Evolutionary conservation across 2,888 invertebrate species (phyloP), one percentile per base, ranked within the genome.

Genomic region (Plagodis pulveraria): DNA sequence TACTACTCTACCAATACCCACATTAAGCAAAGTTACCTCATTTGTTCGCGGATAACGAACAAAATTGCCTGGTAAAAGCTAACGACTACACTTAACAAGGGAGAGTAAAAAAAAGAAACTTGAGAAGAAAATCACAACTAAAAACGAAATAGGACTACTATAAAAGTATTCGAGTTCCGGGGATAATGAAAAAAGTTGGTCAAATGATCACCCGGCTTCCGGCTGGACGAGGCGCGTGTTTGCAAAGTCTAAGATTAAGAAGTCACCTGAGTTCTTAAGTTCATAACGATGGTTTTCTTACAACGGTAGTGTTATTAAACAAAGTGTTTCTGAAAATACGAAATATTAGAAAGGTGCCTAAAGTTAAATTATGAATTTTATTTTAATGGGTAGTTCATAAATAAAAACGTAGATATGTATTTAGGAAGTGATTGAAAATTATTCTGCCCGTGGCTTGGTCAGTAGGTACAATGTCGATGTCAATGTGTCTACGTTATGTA

Each of bases 181-280:
- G 84, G 88, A 87, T 89, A 89, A 89, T 89, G 87, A 89, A 89
- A 89, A 89, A 89, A 89, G 86, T 89, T 89, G 80, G 78, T 83
- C 80, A 85, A 87, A 88, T 87, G 87, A 89, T 87, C 84, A 79
- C 82, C 77, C 77, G 77, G 76, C 76, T 77, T 80, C 78, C 80
- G 78, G 76, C 69, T 72, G 74, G 70, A 73, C 72, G 57, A 42
- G 56, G 69, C 0, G 80, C 76, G 72, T 45, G 49, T 45, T 22
- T 69, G 62, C n/a, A 58, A 45, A 79, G 53, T 50, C 9, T 36
- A 36, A 8, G 54, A 9, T 38, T 34, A 43, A 12, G 34, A 10
- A 36, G 43, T 49, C 52, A 51, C 56, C 42, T 50, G 58, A 0
- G 36, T 22, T 50, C 22, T 40, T 22, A 22, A 47, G 42, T 8